phyloP scores from a whole-genome alignment of 2,888 invertebrate species.

The Holacanthella duospinosa region DNA sequence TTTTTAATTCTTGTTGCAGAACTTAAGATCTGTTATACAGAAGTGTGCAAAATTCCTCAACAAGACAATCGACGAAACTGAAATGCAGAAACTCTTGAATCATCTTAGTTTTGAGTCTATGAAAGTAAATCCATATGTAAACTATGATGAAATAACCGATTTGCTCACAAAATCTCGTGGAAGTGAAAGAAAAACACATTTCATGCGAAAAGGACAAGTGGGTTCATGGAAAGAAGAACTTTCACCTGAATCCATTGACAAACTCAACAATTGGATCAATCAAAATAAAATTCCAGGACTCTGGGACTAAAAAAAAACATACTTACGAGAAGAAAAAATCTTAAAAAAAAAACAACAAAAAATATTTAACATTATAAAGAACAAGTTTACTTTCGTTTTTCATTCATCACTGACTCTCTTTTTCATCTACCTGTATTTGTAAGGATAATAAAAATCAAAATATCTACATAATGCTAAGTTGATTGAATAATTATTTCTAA shows the following conservation, averaged over 20 bases:
- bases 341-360: too few relatives aligned
- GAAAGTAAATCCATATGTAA: conserved; percentile 68
- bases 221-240: conserved; percentile 70
- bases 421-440: too few relatives aligned
- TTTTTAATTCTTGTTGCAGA: conserved; percentile 42
- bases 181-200: conserved; percentile 43
- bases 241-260: conserved; percentile 57
- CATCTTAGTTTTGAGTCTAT: conserved; percentile 72
- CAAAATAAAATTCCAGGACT: conserved; percentile 30
- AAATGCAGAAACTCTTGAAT: conserved; percentile 55
- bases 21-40: conserved; percentile 55
- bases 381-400: too few relatives aligned
- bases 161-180: conserved; percentile 28
- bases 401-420: too few relatives aligned
- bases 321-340: too few relatives aligned
- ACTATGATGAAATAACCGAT: conserved; percentile 49
- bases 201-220: conserved; percentile 65
- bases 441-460: too few relatives aligned
- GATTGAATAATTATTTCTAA: too few relatives aligned
- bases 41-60: conserved; percentile 62
- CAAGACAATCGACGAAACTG: conserved; percentile 54
- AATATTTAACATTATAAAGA: too few relatives aligned
- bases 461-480: too few relatives aligned
- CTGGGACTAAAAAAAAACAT: conserved; percentile 15
- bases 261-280: conserved; percentile 59